phyloP scores from a whole-genome alignment of 64 coral and sea anemone genomes.

The Stichodactyla helianthus region DNA sequence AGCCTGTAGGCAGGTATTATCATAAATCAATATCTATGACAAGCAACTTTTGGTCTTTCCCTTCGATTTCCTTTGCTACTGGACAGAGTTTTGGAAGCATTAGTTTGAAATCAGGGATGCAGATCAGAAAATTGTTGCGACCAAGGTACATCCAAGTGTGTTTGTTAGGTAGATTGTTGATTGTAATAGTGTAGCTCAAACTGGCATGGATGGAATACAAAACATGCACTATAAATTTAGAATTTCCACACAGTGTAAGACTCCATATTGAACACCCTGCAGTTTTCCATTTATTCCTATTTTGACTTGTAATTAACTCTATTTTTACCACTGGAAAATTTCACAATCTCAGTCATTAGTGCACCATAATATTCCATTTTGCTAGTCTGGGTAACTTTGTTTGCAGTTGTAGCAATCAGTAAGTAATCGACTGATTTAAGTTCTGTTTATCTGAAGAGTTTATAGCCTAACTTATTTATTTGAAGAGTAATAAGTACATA shows the following conservation, averaged over 20 bases:
- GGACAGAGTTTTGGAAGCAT: background rate
- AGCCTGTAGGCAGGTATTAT: too few relatives aligned
- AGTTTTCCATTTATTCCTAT: too few relatives aligned
- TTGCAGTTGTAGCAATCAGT: background rate
- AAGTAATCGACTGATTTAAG: background rate
- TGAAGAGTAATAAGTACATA: background rate
- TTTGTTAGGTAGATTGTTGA: background rate
- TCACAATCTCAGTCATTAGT: background rate
- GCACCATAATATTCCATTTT: background rate
- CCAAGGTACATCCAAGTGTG: background rate
- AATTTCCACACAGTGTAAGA: too few relatives aligned
- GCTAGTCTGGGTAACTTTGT: background rate
- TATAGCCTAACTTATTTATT: background rate
- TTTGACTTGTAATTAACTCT: too few relatives aligned
- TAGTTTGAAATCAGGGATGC: slow-evolving; percentile 7
- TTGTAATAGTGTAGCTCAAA: background rate
- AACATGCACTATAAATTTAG: background rate
- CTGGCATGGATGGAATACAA: background rate
- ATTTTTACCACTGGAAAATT: too few relatives aligned
- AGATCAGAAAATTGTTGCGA: background rate
- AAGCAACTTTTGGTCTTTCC: background rate
- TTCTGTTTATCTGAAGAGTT: background rate
- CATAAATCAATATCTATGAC: too few relatives aligned
- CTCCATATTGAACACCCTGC: too few relatives aligned
- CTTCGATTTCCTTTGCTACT: slow-evolving; percentile 1